phyloP scores from a whole-genome alignment of 2,113 vertebrate species.

The Synodontis membranacea region DNA sequence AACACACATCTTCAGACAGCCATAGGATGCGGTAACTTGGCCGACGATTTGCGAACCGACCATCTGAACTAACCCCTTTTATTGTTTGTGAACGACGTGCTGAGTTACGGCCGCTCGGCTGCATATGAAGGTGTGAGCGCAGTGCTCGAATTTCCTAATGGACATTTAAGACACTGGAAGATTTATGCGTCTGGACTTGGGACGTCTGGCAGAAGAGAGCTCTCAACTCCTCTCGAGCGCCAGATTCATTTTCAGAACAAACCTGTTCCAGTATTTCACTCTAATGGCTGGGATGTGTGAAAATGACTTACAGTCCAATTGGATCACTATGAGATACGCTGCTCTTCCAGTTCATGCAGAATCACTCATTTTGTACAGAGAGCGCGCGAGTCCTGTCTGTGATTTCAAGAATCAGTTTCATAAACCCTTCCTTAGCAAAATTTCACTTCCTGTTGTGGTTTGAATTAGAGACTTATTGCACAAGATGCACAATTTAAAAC shows the following conservation, averaged over 20 bases:
- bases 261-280: conserved; percentile 57
- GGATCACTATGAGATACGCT: neutral
- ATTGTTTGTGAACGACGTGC: too few species aligned
- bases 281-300: conserved; percentile 59
- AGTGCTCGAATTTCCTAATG: neutral
- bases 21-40: neutral
- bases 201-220: conserved; percentile 28
- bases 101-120: conserved; percentile 6
- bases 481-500: neutral
- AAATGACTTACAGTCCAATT: conserved; percentile 59
- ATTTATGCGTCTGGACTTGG: conserved; percentile 43
- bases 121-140: neutral
- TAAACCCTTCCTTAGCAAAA: neutral
- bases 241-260: conserved; percentile 22
- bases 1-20: neutral
- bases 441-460: neutral
- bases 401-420: neutral
- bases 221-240: conserved; percentile 40
- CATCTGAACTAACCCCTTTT: too few species aligned
- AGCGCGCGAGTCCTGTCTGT: neutral
- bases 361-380: neutral
- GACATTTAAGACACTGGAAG: conserved; percentile 22
- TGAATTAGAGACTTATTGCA: neutral
- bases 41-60: neutral
- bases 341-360: conserved; percentile 16